Evolutionary conservation across 2,113 vertebrate species (phyloP).

Genomic region (Pagrus major): DNA sequence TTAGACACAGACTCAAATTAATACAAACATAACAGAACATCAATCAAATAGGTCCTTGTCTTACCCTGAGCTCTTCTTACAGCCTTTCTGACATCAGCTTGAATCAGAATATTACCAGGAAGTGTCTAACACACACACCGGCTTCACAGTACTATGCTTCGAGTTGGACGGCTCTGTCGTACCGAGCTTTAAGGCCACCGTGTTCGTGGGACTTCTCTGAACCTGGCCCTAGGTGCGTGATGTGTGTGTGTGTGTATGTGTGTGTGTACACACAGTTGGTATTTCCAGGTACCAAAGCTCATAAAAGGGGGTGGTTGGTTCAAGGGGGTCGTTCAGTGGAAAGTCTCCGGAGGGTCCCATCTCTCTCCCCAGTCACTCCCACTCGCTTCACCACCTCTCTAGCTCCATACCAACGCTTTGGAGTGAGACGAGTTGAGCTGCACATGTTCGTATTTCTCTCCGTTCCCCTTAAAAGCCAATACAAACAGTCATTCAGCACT

Average conservation of each 20-base stretch:
- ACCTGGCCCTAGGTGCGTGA: slow-evolving; percentile 37
- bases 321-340: slow-evolving; percentile 48
- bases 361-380: slow-evolving; percentile 36
- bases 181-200: slow-evolving; percentile 72
- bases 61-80: slow-evolving; percentile 78
- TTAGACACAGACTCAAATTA: slow-evolving; percentile 45
- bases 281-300: slow-evolving; percentile 58
- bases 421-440: slow-evolving; percentile 95
- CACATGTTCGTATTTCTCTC: slow-evolving; percentile 93
- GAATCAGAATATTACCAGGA: slow-evolving; percentile 32
- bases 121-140: slow-evolving; percentile 43
- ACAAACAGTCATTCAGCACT: slow-evolving; percentile 16
- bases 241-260: slow-evolving; percentile 20
- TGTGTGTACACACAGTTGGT: slow-evolving; percentile 44
- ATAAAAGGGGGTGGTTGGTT: slow-evolving; percentile 48
- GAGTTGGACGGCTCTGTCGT: slow-evolving; percentile 43
- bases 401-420: slow-evolving; percentile 89
- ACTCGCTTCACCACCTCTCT: slow-evolving; percentile 33
- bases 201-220: slow-evolving; percentile 46
- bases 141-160: slow-evolving; percentile 43
- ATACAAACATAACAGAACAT: slow-evolving; percentile 46
- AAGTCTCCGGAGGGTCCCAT: slow-evolving; percentile 46
- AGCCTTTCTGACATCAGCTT: slow-evolving; percentile 57
- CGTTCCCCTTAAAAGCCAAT: slow-evolving; percentile 93
- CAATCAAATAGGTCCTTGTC: slow-evolving; percentile 57